These are phyloP conservation scores for Trinectes maculatus DNA, from an alignment of 2,113 vertebrate genomes.

Conservation along the genomic window DNA sequence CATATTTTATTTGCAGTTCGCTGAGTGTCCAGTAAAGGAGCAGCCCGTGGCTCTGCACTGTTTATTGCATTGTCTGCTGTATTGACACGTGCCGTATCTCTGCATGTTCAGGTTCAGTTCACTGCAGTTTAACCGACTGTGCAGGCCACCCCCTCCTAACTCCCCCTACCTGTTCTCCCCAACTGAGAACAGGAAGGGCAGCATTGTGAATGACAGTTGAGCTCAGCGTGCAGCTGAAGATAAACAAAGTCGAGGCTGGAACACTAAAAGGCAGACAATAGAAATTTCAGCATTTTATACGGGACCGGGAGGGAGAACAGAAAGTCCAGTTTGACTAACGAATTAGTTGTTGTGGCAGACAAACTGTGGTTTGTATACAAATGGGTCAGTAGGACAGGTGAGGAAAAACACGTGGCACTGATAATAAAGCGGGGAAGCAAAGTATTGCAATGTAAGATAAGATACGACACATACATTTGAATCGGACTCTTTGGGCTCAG, in stretches of 20 bases:
- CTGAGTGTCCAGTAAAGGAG: too few species aligned
- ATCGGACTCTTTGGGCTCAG: not conserved
- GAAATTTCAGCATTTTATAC: too few species aligned
- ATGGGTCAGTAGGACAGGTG: constrained; percentile 47
- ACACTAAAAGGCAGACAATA: constrained; percentile 9
- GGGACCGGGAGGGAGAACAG: not conserved
- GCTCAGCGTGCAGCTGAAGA: constrained; percentile 1
- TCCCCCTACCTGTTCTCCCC: not conserved
- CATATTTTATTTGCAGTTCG: too few species aligned
- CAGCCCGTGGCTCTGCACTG: not conserved
- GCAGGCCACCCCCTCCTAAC: not conserved
- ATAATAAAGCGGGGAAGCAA: not conserved
- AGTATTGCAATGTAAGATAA: not conserved
- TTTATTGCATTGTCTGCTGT: constrained; percentile 21
- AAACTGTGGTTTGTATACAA: not conserved
- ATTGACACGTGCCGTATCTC: constrained; percentile 23
- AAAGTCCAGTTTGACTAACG: constrained; percentile 12
- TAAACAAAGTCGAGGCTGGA: constrained; percentile 2
- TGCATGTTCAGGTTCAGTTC: constrained; percentile 8
- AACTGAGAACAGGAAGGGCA: constrained; percentile 63
- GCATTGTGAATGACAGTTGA: constrained; percentile 43
- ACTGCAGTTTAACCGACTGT: constrained; percentile 40
- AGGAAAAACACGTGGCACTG: not conserved
- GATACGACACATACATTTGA: constrained; percentile 1
- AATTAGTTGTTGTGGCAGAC: not conserved